These are phyloP conservation scores for Camarhynchus parvulus DNA, from an alignment of 2,113 vertebrate species.

Conservation along the genomic window DNA sequence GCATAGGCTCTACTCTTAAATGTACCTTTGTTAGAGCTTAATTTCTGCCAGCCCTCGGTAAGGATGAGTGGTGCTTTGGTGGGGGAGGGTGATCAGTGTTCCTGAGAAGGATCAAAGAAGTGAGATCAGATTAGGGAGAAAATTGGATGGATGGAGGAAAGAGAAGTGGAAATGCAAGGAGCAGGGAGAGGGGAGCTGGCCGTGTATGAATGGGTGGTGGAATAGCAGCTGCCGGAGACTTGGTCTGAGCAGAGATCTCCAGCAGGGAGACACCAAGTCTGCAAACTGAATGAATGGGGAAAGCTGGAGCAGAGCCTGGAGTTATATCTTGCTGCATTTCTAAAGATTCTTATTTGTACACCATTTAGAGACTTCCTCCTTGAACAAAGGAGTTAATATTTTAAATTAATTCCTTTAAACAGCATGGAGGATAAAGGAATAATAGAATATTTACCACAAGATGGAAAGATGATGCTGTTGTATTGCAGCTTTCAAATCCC, in stretches of 20 bases:
- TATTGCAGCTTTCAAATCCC: slow-evolving; percentile 21
- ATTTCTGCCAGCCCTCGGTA: background rate
- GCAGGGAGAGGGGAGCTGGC: background rate
- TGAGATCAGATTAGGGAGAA: slow-evolving; percentile 4
- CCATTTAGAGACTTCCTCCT: slow-evolving; percentile 24
- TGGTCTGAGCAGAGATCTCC: slow-evolving; percentile 20
- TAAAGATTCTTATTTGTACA: background rate
- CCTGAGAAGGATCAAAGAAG: background rate
- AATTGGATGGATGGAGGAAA: background rate
- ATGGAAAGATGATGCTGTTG: slow-evolving; percentile 27
- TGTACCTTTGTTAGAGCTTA: background rate
- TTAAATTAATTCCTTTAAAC: slow-evolving; percentile 53
- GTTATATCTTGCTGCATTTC: slow-evolving; percentile 10
- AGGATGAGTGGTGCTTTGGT: background rate
- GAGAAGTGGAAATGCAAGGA: background rate
- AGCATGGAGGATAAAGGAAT: slow-evolving; percentile 11
- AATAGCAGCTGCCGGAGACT: background rate
- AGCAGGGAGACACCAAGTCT: slow-evolving; percentile 20
- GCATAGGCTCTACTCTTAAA: background rate
- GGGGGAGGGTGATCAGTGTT: background rate
- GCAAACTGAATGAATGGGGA: slow-evolving; percentile 52
- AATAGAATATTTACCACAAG: slow-evolving; percentile 47
- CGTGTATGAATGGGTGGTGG: background rate
- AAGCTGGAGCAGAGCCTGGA: slow-evolving; percentile 51
- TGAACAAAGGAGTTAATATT: slow-evolving; percentile 36